Evolutionary conservation across 2,113 vertebrate genomes (phyloP).

Genomic region (Microcebus ravelobensis): DNA sequence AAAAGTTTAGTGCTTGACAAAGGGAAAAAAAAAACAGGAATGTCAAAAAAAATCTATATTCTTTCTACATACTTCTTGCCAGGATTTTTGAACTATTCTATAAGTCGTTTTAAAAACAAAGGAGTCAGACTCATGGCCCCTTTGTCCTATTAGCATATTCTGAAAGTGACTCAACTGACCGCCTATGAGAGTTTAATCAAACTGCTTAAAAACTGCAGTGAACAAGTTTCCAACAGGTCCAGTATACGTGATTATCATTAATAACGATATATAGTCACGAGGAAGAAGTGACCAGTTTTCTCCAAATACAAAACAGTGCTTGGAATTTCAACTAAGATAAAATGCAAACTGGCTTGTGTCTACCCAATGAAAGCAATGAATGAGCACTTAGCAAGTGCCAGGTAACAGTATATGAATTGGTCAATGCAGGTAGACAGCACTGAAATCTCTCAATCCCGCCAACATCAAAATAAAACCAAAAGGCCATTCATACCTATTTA

Average conservation of each 20-base stretch:
- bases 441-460: not conserved
- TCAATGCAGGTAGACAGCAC: not conserved
- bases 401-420: not conserved
- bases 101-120: conserved; percentile 11
- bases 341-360: not conserved
- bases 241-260: not conserved
- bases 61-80: not conserved
- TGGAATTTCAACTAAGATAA: not conserved
- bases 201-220: not conserved
- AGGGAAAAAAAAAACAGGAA: not conserved
- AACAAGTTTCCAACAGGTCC: not conserved
- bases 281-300: not conserved
- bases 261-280: not conserved
- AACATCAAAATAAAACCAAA: not conserved
- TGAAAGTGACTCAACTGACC: not conserved
- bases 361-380: not conserved
- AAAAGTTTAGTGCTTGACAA: conserved; percentile 12
- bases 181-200: not conserved
- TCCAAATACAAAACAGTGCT: not conserved
- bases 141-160: not conserved
- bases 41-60: not conserved
- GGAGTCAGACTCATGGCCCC: not conserved
- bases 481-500: not conserved
- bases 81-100: not conserved
- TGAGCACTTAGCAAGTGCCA: not conserved